Evolutionary conservation across 2,113 vertebrate species (phyloP), one percentile per base, ranked within the genome.

Genomic region (Columba livia): DNA sequence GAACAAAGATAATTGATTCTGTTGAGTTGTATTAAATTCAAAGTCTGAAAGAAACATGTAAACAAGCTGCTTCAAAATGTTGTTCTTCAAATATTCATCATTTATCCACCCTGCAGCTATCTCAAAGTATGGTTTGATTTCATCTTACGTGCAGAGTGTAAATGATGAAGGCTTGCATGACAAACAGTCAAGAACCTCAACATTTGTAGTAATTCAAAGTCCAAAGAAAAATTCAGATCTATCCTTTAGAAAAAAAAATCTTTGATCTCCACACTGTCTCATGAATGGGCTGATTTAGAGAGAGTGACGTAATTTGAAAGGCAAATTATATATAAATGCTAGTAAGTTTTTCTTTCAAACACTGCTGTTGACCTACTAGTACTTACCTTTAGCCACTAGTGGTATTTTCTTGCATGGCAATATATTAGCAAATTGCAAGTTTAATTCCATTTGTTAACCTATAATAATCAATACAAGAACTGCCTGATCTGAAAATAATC

Each of bases 81-180:
- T 50, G 9, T n/a, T 67, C 75, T 66, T 81, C 58, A 44, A 71
- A 42, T 34, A 60, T 40, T 10, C 61, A 36, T 44, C 23, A 8
- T 29, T 89, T 65, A 66, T 47, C 23, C 4, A 60, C 12, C 12
- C 17, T 42, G 32, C 18, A 81, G 13, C 19, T 62, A 21, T 15
- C 28, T 48, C 34, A 62, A 71, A 44, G 34, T 11, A 50, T 1
- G 32, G 7, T 34, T 75, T 21, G 11, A 61, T 66, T 81, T 78
- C 15, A 24, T 58, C 10, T n/a, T 51, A 20, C 9, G 24, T 32
- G 32, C 3, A 42, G 11, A 42, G 24, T 65, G 79, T 40, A 44
- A 61, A 73, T 44, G 1, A 1, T 47, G 9, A 79, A 42, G 10
- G 11, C 2, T 5, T 50, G 0, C 36, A 50, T 26, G 10, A 78